These are phyloP conservation scores for Yponomeuta malinellus DNA, from an alignment of 2,888 invertebrate species.

Conservation along the genomic window DNA sequence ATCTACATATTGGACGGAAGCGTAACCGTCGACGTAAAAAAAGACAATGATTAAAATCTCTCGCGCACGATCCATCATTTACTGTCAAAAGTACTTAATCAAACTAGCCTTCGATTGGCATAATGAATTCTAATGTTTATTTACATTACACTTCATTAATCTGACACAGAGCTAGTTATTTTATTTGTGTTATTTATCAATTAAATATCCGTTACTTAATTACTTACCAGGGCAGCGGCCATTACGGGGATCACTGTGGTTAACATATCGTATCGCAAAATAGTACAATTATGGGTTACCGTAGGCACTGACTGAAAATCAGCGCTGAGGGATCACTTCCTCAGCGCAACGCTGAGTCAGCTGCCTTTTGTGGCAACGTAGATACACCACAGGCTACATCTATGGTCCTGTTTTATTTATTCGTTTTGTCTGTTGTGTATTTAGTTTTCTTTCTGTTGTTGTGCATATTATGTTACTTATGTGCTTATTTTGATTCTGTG, in stretches of 20 bases:
- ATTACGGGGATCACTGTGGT: background rate
- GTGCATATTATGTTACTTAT: too few species aligned
- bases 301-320: too few species aligned
- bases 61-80: slow-evolving; percentile 45
- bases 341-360: too few species aligned
- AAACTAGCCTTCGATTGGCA: slow-evolving; percentile 15
- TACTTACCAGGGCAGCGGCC: background rate
- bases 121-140: slow-evolving; percentile 13
- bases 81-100: slow-evolving; percentile 44
- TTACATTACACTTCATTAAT: slow-evolving; percentile 13
- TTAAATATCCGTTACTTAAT: slow-evolving; percentile 4
- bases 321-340: too few species aligned
- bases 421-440: too few species aligned
- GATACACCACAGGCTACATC: too few species aligned
- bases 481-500: too few species aligned
- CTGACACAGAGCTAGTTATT: background rate
- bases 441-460: too few species aligned
- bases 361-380: too few species aligned
- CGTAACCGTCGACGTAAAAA: background rate
- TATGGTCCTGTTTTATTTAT: too few species aligned
- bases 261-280: too few species aligned
- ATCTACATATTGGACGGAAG: background rate
- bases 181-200: slow-evolving; percentile 8
- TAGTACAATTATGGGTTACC: too few species aligned
- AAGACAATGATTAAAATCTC: slow-evolving; percentile 11